A percentile compares a stretch with the other conserved stretches of the same genome.
Evolutionary conservation across 2,888 invertebrate species (phyloP).

Genomic region (Zeuzera pyrina): DNA sequence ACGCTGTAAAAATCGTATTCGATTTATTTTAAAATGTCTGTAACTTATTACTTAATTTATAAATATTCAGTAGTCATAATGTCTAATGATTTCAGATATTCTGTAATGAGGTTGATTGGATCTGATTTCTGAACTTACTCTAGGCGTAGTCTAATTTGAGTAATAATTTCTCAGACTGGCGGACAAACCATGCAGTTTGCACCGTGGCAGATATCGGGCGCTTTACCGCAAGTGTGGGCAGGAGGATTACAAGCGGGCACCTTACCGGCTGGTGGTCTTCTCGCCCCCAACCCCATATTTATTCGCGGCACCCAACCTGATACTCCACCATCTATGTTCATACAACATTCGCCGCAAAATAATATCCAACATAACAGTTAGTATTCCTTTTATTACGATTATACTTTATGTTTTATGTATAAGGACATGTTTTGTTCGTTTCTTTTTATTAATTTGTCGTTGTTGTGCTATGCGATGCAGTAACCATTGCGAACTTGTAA

Average conservation of each 20-base stretch:
- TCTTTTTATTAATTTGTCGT: no score
- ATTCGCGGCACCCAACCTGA: slow-evolving; percentile 87
- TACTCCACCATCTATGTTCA: slow-evolving; percentile 81
- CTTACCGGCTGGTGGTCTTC: slow-evolving; percentile 74
- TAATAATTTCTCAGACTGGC: slow-evolving; percentile 51
- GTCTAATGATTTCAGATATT: no score
- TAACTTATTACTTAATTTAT: no score
- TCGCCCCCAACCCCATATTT: slow-evolving; percentile 86
- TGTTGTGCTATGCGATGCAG: no score
- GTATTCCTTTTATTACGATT: slow-evolving; percentile 34
- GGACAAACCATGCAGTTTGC: slow-evolving; percentile 85
- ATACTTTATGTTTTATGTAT: no score
- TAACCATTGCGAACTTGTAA: no score
- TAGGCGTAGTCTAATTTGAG: not conserved
- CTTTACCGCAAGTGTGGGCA: slow-evolving; percentile 83
- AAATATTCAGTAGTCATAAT: no score
- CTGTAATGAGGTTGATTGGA: not conserved
- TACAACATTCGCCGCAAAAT: slow-evolving; percentile 82
- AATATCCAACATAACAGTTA: slow-evolving; percentile 57
- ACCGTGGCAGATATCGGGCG: slow-evolving; percentile 84
- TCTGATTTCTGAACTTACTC: not conserved
- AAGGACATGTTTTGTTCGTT: no score
- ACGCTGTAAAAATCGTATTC: no score
- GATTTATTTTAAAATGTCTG: no score
- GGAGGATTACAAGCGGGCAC: slow-evolving; percentile 79